Evolutionary conservation across 2,797 vertebrate species (phyloP).

Genomic region (Parauchenoglanis ngamensis): DNA sequence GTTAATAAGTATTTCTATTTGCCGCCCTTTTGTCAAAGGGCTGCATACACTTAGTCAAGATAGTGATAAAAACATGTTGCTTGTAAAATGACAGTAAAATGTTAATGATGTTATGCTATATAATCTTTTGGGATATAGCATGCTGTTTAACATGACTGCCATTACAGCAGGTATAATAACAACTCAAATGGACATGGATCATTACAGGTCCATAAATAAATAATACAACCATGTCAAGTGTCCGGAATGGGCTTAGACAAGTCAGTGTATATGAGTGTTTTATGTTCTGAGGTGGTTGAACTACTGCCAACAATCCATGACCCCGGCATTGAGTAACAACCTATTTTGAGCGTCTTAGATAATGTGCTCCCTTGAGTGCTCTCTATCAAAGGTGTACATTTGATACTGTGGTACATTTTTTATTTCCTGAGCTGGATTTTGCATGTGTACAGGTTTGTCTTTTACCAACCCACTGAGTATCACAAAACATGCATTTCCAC

Average conservation of each 20-base stretch:
- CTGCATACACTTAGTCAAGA: slow-evolving; percentile 7
- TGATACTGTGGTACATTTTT: slow-evolving; percentile 53
- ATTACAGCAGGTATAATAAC: slow-evolving; percentile 15
- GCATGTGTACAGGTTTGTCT: slow-evolving; percentile 51
- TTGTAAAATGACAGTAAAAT: not conserved
- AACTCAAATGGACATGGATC: not conserved
- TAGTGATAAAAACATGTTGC: not conserved
- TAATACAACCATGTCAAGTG: slow-evolving; percentile 31
- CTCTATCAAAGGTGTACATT: slow-evolving; percentile 45
- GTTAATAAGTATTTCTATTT: slow-evolving; percentile 10
- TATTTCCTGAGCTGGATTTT: slow-evolving; percentile 43
- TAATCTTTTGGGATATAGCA: not conserved
- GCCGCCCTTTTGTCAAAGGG: not conserved
- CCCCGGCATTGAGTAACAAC: slow-evolving; percentile 15
- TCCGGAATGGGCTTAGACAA: slow-evolving; percentile 36
- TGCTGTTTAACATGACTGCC: slow-evolving; percentile 28
- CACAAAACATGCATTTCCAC: slow-evolving; percentile 54
- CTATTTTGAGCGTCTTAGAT: slow-evolving; percentile 22
- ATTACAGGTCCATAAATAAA: slow-evolving; percentile 21
- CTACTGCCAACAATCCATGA: slow-evolving; percentile 34
- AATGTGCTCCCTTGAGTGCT: slow-evolving; percentile 22
- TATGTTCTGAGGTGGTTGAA: slow-evolving; percentile 28
- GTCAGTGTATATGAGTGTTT: slow-evolving; percentile 26
- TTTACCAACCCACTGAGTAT: slow-evolving; percentile 52
- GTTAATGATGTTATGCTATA: slow-evolving; percentile 6